Evolutionary conservation across 2,113 vertebrate genomes (phyloP).

Genomic region (Rhinoderma darwinii): DNA sequence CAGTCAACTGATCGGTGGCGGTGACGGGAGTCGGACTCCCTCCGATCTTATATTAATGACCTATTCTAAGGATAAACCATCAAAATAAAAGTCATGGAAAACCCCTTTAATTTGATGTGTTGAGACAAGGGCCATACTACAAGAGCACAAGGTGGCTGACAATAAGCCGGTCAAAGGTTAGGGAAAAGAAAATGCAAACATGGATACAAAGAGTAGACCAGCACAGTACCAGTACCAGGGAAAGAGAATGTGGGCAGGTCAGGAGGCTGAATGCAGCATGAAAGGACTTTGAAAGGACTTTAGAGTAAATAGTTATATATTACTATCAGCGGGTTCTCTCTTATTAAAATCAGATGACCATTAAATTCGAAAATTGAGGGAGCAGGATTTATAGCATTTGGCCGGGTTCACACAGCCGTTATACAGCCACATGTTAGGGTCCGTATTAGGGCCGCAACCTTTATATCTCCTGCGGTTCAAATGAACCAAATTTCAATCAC

Average conservation of each 20-base stretch:
- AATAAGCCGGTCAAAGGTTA: slow-evolving; percentile 7
- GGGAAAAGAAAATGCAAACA: slow-evolving; percentile 10
- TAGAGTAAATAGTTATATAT: background rate
- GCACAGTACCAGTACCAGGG: background rate
- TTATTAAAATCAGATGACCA: background rate
- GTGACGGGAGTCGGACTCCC: too few relatives aligned
- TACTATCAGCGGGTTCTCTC: background rate
- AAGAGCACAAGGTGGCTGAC: slow-evolving; percentile 4
- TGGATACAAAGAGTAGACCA: background rate
- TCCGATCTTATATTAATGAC: too few relatives aligned
- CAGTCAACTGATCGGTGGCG: too few relatives aligned
- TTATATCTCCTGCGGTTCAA: background rate
- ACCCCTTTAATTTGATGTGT: background rate
- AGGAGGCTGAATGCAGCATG: slow-evolving; percentile 2
- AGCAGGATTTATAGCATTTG: background rate
- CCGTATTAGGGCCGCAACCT: background rate
- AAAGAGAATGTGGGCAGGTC: background rate
- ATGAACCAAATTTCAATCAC: background rate
- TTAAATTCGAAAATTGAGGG: background rate
- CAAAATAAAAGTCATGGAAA: too few relatives aligned
- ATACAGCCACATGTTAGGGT: too few relatives aligned
- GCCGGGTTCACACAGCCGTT: background rate
- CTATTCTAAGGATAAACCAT: too few relatives aligned
- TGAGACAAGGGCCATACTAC: background rate
- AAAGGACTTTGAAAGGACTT: background rate